These are phyloP conservation scores for Caenorhabditis sulstoni DNA, from an alignment of 2,888 invertebrate genomes.

Conservation along the genomic window DNA sequence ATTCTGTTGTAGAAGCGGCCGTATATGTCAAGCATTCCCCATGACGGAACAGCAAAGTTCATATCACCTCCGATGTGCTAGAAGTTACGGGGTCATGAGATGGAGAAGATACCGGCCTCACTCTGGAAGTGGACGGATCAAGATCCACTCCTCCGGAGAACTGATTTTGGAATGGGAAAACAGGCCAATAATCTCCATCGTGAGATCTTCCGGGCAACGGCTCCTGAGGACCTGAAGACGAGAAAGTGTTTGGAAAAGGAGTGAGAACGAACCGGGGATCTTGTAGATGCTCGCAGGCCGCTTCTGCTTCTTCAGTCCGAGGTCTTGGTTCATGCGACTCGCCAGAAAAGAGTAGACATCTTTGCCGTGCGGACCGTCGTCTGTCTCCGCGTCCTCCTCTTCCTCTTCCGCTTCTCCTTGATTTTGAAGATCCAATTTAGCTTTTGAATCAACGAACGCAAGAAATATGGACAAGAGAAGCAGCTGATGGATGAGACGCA, in stretches of 20 bases:
- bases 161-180: constrained; percentile 74
- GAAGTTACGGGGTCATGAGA: constrained; percentile 7
- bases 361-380: constrained; percentile 45
- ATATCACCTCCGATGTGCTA: constrained; percentile 76
- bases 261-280: constrained; percentile 58
- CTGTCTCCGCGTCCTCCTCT: constrained; percentile 34
- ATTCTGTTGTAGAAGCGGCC: constrained; percentile 72
- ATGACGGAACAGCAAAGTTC: constrained; percentile 74
- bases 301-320: constrained; percentile 59
- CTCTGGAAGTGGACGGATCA: constrained; percentile 74
- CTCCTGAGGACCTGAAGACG: constrained; percentile 70
- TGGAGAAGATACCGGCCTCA: constrained; percentile 13
- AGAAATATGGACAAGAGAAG: constrained; percentile 38
- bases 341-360: constrained; percentile 66
- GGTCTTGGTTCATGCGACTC: constrained; percentile 68
- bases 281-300: constrained; percentile 56
- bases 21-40: constrained; percentile 75
- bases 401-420: constrained; percentile 45
- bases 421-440: constrained; percentile 52
- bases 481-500: constrained; percentile 43
- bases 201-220: constrained; percentile 74
- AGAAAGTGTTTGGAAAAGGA: not conserved
- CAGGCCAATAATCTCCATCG: constrained; percentile 73
- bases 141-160: constrained; percentile 74
- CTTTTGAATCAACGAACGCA: constrained; percentile 36